Evolutionary conservation across 2,888 invertebrate genomes (phyloP).

Genomic region (Dioctria linearis): DNA sequence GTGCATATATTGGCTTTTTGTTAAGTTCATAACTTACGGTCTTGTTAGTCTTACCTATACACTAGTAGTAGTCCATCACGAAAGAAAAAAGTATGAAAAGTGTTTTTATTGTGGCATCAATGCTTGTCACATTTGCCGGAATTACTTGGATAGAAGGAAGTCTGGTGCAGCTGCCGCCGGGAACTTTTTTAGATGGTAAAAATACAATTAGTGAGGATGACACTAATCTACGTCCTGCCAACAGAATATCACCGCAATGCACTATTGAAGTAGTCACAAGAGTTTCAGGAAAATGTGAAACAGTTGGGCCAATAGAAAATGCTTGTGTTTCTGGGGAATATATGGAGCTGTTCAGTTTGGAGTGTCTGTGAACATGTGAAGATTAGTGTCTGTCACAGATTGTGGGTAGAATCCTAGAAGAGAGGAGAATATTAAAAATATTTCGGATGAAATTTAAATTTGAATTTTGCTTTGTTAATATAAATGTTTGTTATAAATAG

Average conservation of each 20-base stretch:
- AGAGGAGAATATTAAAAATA: no score
- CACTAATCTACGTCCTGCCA: not conserved
- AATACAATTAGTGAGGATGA: not conserved
- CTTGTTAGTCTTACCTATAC: no score
- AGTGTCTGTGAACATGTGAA: not conserved
- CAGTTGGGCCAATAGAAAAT: not conserved
- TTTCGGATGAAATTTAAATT: no score
- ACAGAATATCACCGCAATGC: not conserved
- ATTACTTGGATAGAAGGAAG: not conserved
- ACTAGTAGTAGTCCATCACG: no score
- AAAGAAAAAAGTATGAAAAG: constrained; percentile 6
- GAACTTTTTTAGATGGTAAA: not conserved
- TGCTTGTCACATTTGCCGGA: not conserved
- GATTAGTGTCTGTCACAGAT: no score
- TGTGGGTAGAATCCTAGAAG: no score
- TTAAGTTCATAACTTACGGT: no score
- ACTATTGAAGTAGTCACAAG: not conserved
- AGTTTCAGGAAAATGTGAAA: constrained; percentile 13
- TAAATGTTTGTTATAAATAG: no score
- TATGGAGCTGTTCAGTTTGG: constrained; percentile 2
- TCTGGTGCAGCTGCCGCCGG: constrained; percentile 2
- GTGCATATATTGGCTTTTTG: no score
- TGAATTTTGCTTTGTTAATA: no score
- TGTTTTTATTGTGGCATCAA: not conserved
- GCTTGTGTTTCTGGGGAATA: constrained; percentile 10